Evolutionary conservation across 2,113 vertebrate genomes (phyloP), one percentile per base, ranked within the genome.

Genomic region (Sarotherodon lohbergeri): DNA sequence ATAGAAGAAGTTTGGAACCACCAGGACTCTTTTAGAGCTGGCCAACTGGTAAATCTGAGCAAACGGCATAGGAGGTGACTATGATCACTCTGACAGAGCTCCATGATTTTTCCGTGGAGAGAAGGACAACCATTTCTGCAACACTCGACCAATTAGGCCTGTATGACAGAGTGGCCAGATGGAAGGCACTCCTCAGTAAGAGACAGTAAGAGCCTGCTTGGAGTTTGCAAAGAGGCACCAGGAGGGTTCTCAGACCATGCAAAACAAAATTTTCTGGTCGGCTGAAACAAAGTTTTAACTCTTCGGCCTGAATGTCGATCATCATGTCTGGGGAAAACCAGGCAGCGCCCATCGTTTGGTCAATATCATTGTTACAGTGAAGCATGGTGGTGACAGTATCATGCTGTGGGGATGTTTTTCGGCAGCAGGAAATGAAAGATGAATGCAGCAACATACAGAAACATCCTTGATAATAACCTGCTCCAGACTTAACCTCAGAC

Each of bases 241-340:
- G 17, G 10, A 36, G 61, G 61, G 0, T 66, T 66, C 61, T 39
- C 61, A 66, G 61, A 66, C 17, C 10, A 36, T 66, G 32, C 61
- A n/a, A 66, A 8, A 36, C 34, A 3, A 36, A 8, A 36, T 8
- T 8, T 36, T 36, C 34, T 36, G 34, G 34, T 36, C 34, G 1
- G 7, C 1, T 36, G 34, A 36, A 36, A 7, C 34, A 36, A 66
- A 66, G 17, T 3, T 66, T 36, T 9, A 36, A 66, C 61, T 66
- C 32, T 66, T 66, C 36, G 61, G 9, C 61, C 61, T 66, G 61
- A 66, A 66, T n/a, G 32, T 66, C 4, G 6, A 66, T 6, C 61
- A 66, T 66, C 61, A 0, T 66, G 61, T 66, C 0, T 66, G 61
- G 2, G 17, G 32, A 1, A 39, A 66, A 36, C 61, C 61, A 66